Base-by-base conservation (phyloP, 64 coral and sea anemone species). In the Acropora tenuis region DNA sequence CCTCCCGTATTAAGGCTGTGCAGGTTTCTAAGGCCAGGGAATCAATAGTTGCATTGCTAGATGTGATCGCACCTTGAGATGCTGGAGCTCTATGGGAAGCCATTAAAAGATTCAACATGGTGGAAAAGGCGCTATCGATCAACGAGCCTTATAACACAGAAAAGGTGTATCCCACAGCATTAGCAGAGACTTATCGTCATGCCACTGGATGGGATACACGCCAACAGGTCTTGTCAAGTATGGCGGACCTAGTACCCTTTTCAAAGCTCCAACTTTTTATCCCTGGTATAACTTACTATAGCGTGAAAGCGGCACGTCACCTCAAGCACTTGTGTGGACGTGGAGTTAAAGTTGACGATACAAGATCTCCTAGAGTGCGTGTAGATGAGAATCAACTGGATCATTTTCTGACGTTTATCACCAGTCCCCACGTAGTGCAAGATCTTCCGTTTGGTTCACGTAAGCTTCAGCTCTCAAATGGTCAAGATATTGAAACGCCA, bases 151-250 rank as follows among this genome's bases (percentile, higher is more conserved):
- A 55, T 55, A 55, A 8, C 50, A 55, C 50, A 55, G 50, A 55
- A 83, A 79, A 16, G n/a, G 44, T 79, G 77, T 79, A 79, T 47
- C 77, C 47, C 19, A 79, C 77, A 79, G 77, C 77, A 79, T 79
- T 79, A 79, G 77, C 77, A 79, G 77, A 79, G 77, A 79, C 77
- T 79, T 79, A 79, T 79, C 77, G 77, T 79, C 77, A 79, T 79
- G 77, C 77, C 77, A 79, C 77, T 79, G 77, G 77, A 79, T 81
- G 78, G 78, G 78, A 81, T 81, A 81, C 78, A 81, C 78, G 78
- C 44, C 78, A 49, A 81, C 78, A 81, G 78, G 78, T 81, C 78
- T 81, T 81, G 78, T 79, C 65, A 74, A 80, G 79, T 75, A 90
- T 43, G 50, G 50, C 50, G 50, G 50, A 55, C 50, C 50, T 55